Percentiles rank a stretch among this genome's conserved stretches.
phyloP scores from a whole-genome alignment of 1,140 invertebrate species.

The Drosophila melanogaster region DNA sequence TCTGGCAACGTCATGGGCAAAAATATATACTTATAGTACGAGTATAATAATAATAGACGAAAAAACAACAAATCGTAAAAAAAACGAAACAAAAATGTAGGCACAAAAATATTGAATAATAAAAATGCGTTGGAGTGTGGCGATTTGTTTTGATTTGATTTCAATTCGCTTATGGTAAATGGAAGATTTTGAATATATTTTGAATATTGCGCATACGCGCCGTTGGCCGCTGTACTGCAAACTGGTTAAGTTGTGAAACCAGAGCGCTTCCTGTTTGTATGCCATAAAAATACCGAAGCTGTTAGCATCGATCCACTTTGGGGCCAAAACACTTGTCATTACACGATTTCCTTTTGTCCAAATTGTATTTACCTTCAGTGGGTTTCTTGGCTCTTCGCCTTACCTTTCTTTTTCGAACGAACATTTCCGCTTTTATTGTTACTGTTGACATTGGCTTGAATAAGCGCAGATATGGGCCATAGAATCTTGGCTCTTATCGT shows the following conservation, averaged over 20 bases:
- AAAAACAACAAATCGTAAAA: slow-evolving; percentile 40
- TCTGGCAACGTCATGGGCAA: slow-evolving; percentile 58
- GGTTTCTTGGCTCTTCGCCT: not conserved
- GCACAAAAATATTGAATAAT: slow-evolving; percentile 21
- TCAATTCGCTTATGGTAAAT: not conserved
- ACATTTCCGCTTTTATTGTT: slow-evolving; percentile 50
- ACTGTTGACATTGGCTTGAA: slow-evolving; percentile 59
- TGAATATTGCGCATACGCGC: slow-evolving; percentile 46
- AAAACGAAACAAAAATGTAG: slow-evolving; percentile 37
- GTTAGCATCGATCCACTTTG: slow-evolving; percentile 29
- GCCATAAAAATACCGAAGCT: not conserved
- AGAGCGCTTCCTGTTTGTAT: slow-evolving; percentile 1
- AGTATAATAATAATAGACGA: slow-evolving; percentile 5
- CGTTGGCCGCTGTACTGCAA: not conserved
- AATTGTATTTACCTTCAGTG: slow-evolving; percentile 25
- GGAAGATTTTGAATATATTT: slow-evolving; percentile 3
- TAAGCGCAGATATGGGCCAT: slow-evolving; percentile 18
- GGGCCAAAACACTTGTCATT: slow-evolving; percentile 19
- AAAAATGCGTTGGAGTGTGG: slow-evolving; percentile 9
- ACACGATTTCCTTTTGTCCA: slow-evolving; percentile 18
- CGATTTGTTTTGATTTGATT: slow-evolving; percentile 21
- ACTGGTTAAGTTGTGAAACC: not conserved
- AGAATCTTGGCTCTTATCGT: slow-evolving; percentile 59
- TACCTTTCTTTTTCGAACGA: slow-evolving; percentile 12
- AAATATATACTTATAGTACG: slow-evolving; percentile 7